phyloP scores from a whole-genome alignment of 2,888 invertebrate species.

The Dolichopus griseipennis region DNA sequence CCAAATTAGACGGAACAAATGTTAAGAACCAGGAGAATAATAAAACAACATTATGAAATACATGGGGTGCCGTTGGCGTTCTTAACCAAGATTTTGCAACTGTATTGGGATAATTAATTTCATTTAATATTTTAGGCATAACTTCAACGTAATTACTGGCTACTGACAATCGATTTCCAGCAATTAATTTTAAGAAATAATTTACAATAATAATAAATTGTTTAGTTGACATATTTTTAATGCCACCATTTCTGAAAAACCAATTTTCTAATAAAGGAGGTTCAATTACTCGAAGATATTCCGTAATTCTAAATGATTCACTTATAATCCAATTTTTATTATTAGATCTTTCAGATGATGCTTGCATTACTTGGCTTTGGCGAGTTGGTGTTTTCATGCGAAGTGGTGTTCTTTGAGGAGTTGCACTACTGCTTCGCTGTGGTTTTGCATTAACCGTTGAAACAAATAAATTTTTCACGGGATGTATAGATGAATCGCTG shows the following conservation, averaged over 20 bases:
- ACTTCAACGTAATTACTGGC: slow-evolving; percentile 36
- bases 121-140: slow-evolving; percentile 32
- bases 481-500: slow-evolving; percentile 2
- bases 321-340: slow-evolving; percentile 38
- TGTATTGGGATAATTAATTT: slow-evolving; percentile 37
- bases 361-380: slow-evolving; percentile 15
- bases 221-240: slow-evolving; percentile 39
- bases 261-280: slow-evolving; percentile 25
- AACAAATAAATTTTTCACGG: slow-evolving; percentile 17
- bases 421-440: slow-evolving; percentile 24
- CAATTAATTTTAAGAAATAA: slow-evolving; percentile 33
- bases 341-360: slow-evolving; percentile 28
- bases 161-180: slow-evolving; percentile 33
- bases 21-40: slow-evolving; percentile 37
- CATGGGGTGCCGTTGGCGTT: slow-evolving; percentile 39
- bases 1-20: slow-evolving; percentile 26
- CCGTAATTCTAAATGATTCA: slow-evolving; percentile 30
- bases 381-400: slow-evolving; percentile 18
- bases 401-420: slow-evolving; percentile 24
- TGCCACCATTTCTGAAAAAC: slow-evolving; percentile 27
- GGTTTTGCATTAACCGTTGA: slow-evolving; percentile 16
- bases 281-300: slow-evolving; percentile 28
- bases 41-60: slow-evolving; percentile 36
- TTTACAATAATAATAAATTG: slow-evolving; percentile 37
- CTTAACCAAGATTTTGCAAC: slow-evolving; percentile 41